Base-by-base conservation (phyloP, 2,113 vertebrate species). In the Melanerpes aurifrons region DNA sequence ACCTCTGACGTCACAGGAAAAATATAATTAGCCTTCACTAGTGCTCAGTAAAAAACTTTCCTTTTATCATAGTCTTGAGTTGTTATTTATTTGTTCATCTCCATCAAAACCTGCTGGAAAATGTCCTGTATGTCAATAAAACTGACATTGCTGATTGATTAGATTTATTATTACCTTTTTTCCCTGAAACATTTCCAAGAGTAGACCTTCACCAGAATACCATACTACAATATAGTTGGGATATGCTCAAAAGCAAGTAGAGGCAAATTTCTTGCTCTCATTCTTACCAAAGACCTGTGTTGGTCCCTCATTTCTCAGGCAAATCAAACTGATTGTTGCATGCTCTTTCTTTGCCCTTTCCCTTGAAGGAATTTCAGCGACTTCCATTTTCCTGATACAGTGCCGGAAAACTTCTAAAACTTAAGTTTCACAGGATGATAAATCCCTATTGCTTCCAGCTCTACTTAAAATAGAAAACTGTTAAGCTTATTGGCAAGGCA, bases 391-490 rank as follows among this genome's bases (percentile, higher is more conserved):
- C 43, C 26, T 1, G 1, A 24, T 74, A 9, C 13, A 35, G 57
- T 86, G 35, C 15, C 70, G 47, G 67, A 82, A 80, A 70, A 73
- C 66, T 93, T 91, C 12, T 72, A 32, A 86, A 92, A 71, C 73
- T 80, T 77, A n/a, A 69, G 45, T 96, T 96, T 85, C 81, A 29
- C 32, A 12, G 76, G 32, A n/a, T 88, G 53, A 69, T 86, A 31
- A 92, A 88, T 54, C 58, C 72, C 16, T 87, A 7, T 86, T 92
- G 88, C 77, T 92, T 91, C 54, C 86, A 94, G 31, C 68, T 93
- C 47, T 75, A 58, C 92, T 93, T 92, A 76, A 93, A 94, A 93
- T 82, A 74, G 80, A 87, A 87, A 85, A 83, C 64, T 48, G 21
- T 94, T 93, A 84, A 29, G 21, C 56, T 76, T 64, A 5, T 70